Conservation (phyloP, 1,140 invertebrate species). For the Dufourea novaeangliae region DNA sequence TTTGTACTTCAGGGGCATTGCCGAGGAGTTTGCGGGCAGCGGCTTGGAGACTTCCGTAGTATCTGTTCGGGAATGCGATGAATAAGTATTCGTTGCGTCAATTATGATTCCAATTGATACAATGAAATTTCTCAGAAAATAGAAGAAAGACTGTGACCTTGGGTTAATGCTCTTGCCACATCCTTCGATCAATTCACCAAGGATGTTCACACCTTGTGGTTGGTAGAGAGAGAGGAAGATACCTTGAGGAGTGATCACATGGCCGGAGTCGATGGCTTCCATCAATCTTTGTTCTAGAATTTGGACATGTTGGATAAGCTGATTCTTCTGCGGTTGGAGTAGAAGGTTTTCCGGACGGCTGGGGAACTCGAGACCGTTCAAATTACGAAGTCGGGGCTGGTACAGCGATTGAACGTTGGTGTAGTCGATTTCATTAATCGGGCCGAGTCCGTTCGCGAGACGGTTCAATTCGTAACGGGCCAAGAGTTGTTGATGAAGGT, state of each 20-base stretch:
- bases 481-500: slow-evolving; percentile 82
- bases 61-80: slow-evolving; percentile 60
- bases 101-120: background rate
- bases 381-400: slow-evolving; percentile 84
- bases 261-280: slow-evolving; percentile 85
- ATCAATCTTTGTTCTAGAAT: slow-evolving; percentile 84
- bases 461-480: slow-evolving; percentile 81
- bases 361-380: slow-evolving; percentile 85
- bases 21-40: slow-evolving; percentile 84
- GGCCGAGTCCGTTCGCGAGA: slow-evolving; percentile 79
- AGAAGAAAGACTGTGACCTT: slow-evolving; percentile 50
- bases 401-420: slow-evolving; percentile 83
- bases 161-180: slow-evolving; percentile 79
- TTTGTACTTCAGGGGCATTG: slow-evolving; percentile 67
- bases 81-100: background rate
- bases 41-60: slow-evolving; percentile 83
- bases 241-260: slow-evolving; percentile 81
- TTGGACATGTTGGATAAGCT: slow-evolving; percentile 79
- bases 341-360: slow-evolving; percentile 83
- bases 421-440: slow-evolving; percentile 77
- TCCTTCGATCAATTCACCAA: slow-evolving; percentile 81
- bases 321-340: slow-evolving; percentile 68
- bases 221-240: slow-evolving; percentile 76
- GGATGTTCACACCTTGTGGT: slow-evolving; percentile 79
- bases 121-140: background rate